These are phyloP conservation scores for Tinea trinotella DNA, from an alignment of 2,888 invertebrate genomes.

Conservation along the genomic window DNA sequence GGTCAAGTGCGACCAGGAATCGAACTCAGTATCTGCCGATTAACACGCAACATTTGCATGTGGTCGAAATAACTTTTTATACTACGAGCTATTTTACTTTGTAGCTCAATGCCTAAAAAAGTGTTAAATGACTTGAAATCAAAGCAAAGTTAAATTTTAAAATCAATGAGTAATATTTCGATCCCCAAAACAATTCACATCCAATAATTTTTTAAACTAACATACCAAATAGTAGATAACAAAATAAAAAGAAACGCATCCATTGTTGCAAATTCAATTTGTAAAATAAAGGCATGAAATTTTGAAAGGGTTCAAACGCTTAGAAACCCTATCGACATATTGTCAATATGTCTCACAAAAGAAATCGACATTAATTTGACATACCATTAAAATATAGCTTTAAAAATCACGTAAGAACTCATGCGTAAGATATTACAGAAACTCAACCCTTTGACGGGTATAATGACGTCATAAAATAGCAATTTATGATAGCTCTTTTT, in stretches of 20 bases:
- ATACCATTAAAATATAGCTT: conserved; percentile 68
- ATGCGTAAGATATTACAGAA: conserved; percentile 54
- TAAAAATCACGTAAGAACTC: conserved; percentile 51
- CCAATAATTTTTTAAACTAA: conserved; percentile 46
- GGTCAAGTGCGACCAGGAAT: too few relatives aligned
- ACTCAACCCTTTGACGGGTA: conserved; percentile 31
- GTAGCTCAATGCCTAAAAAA: too few relatives aligned
- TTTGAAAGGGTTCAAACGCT: conserved; percentile 52
- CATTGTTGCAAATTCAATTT: conserved; percentile 61
- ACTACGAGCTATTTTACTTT: too few relatives aligned
- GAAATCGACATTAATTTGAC: conserved; percentile 66
- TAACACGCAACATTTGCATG: too few relatives aligned
- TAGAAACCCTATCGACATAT: conserved; percentile 62
- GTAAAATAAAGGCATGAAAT: conserved; percentile 63
- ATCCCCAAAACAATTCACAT: conserved; percentile 29
- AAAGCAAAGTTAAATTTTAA: background rate
- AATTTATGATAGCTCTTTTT: conserved; percentile 41
- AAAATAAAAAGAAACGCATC: conserved; percentile 34
- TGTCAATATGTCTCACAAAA: conserved; percentile 56
- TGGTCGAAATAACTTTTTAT: too few relatives aligned
- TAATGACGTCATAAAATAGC: conserved; percentile 46
- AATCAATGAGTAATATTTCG: background rate
- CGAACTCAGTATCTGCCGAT: too few relatives aligned
- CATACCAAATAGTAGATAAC: conserved; percentile 39
- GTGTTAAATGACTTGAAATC: too few relatives aligned